Conservation (phyloP, 2,888 invertebrate species). For the Lobophora halterata region DNA sequence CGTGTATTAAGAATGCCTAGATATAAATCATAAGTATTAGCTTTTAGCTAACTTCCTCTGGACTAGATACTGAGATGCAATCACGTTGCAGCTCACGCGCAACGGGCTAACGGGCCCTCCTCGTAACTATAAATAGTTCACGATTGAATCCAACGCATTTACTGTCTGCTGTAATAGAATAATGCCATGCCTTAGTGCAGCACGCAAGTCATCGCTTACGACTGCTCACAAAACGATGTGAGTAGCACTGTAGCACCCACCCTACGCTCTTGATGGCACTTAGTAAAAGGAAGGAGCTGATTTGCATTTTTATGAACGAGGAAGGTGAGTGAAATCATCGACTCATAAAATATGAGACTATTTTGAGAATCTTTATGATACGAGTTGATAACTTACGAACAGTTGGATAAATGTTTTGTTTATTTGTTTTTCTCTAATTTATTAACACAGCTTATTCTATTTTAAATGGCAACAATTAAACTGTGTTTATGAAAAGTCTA, state of each 20-base stretch:
- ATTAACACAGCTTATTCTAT: no score
- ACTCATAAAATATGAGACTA: constrained; percentile 16
- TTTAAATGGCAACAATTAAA: no score
- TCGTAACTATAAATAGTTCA: constrained; percentile 44
- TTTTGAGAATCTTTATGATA: no score
- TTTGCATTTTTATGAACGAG: constrained; percentile 75
- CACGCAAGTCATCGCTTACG: constrained; percentile 42
- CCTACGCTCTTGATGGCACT: constrained; percentile 65
- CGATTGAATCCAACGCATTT: constrained; percentile 27
- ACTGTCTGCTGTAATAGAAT: constrained; percentile 29
- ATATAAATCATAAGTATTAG: no score
- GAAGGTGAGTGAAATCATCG: constrained; percentile 66
- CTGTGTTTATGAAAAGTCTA: no score
- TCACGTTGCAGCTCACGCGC: constrained; percentile 30
- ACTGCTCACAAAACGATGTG: constrained; percentile 41
- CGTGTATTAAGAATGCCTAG: no score
- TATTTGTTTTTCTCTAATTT: no score
- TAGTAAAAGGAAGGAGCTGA: constrained; percentile 73
- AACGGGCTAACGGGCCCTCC: constrained; percentile 13
- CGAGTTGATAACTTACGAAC: no score
- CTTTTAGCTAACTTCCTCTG: constrained; percentile 16
- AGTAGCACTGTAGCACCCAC: constrained; percentile 69
- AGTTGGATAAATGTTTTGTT: no score
- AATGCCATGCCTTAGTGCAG: constrained; percentile 37
- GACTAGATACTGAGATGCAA: constrained; percentile 24